Percentiles rank a stretch among this genome's conserved stretches.
Conservation (phyloP, 2,113 vertebrate genomes). For the Actenoides lindsayi region DNA sequence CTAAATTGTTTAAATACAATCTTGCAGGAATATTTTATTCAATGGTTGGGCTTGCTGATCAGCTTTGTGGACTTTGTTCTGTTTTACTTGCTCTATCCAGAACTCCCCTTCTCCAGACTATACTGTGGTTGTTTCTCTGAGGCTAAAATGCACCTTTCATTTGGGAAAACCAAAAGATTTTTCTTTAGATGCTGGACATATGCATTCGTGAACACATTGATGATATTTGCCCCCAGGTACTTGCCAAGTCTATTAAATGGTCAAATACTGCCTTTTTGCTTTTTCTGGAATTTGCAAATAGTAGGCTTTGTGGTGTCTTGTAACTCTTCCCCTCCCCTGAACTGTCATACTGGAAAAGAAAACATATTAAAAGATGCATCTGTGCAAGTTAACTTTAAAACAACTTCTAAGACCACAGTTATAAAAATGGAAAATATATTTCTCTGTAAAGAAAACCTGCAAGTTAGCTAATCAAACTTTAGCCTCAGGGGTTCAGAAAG, state of each 20-base stretch:
- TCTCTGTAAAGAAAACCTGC: neutral
- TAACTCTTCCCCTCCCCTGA: neutral
- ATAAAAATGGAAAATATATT: slow-evolving; percentile 4
- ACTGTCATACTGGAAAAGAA: slow-evolving; percentile 39
- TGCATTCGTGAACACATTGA: neutral
- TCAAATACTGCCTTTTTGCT: slow-evolving; percentile 3
- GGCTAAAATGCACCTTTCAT: slow-evolving; percentile 13
- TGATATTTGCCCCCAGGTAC: neutral
- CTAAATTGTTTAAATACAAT: neutral
- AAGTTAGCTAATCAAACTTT: neutral
- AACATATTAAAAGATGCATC: neutral
- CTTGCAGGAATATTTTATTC: neutral
- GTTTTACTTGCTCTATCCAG: neutral
- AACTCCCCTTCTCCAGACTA: neutral
- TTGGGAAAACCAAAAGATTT: neutral
- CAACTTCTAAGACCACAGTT: neutral
- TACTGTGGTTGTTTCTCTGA: neutral
- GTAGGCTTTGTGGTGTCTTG: neutral
- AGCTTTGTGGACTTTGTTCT: neutral
- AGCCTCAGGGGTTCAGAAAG: neutral
- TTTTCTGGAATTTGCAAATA: slow-evolving; percentile 44
- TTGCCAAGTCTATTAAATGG: slow-evolving; percentile 8
- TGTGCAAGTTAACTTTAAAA: slow-evolving; percentile 6
- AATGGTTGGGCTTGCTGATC: neutral
- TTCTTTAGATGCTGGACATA: neutral